These are phyloP conservation scores for Hippocampus zosterae DNA, from an alignment of 2,113 vertebrate genomes.

Conservation along the genomic window DNA sequence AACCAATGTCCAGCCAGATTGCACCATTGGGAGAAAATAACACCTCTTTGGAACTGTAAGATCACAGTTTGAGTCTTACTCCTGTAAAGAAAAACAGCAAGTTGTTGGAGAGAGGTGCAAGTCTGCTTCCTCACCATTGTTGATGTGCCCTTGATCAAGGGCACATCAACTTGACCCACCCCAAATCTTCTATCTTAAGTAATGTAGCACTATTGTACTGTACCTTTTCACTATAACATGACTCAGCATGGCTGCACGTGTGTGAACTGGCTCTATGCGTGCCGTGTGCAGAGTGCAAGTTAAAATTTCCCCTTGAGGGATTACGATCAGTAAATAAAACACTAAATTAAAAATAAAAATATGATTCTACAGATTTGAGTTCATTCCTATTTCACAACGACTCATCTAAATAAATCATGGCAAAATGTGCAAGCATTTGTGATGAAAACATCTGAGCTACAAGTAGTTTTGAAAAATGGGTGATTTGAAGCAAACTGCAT, in stretches of 20 bases:
- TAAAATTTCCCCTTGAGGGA: background rate
- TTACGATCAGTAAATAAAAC: background rate
- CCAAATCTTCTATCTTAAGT: background rate
- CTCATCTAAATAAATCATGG: too few relatives aligned
- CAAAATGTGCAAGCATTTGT: background rate
- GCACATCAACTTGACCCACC: background rate
- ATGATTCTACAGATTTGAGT: too few relatives aligned
- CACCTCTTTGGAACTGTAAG: too few relatives aligned
- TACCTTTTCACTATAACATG: too few relatives aligned
- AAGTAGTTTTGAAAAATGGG: slow-evolving; percentile 12
- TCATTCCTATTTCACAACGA: too few relatives aligned
- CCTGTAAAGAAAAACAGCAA: background rate
- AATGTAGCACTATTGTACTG: too few relatives aligned
- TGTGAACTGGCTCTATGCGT: too few relatives aligned
- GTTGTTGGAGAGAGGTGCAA: background rate
- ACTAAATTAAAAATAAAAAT: background rate
- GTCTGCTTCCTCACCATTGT: background rate
- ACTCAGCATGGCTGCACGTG: background rate
- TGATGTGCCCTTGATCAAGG: background rate
- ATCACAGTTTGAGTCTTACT: too few relatives aligned
- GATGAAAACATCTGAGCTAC: slow-evolving; percentile 9
- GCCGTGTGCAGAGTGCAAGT: background rate
- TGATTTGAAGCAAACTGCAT: background rate
- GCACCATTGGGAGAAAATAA: too few relatives aligned
- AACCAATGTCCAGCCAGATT: too few relatives aligned